Evolutionary conservation across 2,888 invertebrate species (phyloP).

Genomic region (Temnothorax rugatulus): DNA sequence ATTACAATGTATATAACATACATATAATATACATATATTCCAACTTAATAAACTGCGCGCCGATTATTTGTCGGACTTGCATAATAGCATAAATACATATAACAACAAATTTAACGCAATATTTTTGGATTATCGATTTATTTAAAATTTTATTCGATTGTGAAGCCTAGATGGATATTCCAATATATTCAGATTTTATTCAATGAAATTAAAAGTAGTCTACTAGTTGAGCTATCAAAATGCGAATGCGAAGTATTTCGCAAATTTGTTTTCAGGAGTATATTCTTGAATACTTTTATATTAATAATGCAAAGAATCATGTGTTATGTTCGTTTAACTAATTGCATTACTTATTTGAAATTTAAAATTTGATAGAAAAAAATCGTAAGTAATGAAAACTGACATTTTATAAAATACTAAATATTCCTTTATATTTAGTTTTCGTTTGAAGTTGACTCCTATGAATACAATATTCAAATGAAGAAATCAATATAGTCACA

Average conservation of each 20-base stretch:
- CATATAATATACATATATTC: no score
- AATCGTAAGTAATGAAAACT: not conserved
- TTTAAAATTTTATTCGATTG: slow-evolving; percentile 34
- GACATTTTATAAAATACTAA: not conserved
- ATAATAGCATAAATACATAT: not conserved
- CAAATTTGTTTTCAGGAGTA: not conserved
- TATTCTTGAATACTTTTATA: not conserved
- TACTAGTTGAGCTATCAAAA: slow-evolving; percentile 18
- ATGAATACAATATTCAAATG: no score
- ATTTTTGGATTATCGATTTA: slow-evolving; percentile 22
- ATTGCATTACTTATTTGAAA: not conserved
- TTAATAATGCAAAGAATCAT: not conserved
- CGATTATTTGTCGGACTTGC: no score
- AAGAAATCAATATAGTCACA: no score
- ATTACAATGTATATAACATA: no score
- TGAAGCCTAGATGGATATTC: slow-evolving; percentile 10
- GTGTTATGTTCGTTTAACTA: not conserved
- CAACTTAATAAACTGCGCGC: no score
- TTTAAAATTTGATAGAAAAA: not conserved
- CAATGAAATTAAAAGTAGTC: slow-evolving; percentile 31
- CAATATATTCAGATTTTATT: slow-evolving; percentile 44
- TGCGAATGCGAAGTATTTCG: slow-evolving; percentile 32
- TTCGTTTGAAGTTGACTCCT: no score
- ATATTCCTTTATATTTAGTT: not conserved
- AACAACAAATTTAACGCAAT: not conserved